Evolutionary conservation across 2,888 invertebrate species (phyloP), one percentile per base, ranked within the genome.

Genomic region (Cephus pygmeus): DNA sequence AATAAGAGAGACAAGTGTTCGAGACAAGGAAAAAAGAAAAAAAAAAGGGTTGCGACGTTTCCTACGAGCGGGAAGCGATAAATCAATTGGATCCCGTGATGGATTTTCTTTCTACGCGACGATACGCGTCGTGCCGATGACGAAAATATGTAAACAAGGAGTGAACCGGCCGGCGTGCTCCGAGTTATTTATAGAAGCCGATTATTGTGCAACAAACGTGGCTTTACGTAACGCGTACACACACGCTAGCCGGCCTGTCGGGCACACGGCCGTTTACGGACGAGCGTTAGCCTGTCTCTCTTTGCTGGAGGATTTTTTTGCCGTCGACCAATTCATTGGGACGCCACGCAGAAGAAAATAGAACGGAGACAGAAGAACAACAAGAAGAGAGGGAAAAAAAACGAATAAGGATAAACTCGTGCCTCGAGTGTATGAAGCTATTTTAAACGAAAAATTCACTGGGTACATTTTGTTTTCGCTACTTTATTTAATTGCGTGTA

Each of bases 161-260:
- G 75, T 77, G 74, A 81, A 81, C 80, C 81, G 74, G 79, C 82
- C 77, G 83, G 84, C 84, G 82, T 88, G 86, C 85, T 84, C 83
- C 81, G 82, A 80, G 88, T 88, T 90, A 90, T 90, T 90, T 89
- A 90, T 90, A 90, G 89, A 86, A 84, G 85, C 81, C 87, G 88
- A 89, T 90, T 90, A 90, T 90, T 90, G 90, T 90, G 90, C 89
- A 90, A 90, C 88, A 88, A 89, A 90, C 86, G 88, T 80, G 85
- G 82, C 85, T 90, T 90, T 89, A 89, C 88, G 88, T 89, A 90
- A 90, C 89, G 81, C 81, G 78, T 79, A 79, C 80, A 78, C 78
- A 78, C 78, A 78, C 78, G 23, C 11, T 73, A 30, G 69, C 73
- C 77, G 77, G 80, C 80, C 81, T 83, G 83, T 87, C 87, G 86